Percentiles rank a stretch among this genome's conserved stretches.
Evolutionary conservation across 2,113 vertebrate species (phyloP).

Genomic region (Mormyrus iriodes): DNA sequence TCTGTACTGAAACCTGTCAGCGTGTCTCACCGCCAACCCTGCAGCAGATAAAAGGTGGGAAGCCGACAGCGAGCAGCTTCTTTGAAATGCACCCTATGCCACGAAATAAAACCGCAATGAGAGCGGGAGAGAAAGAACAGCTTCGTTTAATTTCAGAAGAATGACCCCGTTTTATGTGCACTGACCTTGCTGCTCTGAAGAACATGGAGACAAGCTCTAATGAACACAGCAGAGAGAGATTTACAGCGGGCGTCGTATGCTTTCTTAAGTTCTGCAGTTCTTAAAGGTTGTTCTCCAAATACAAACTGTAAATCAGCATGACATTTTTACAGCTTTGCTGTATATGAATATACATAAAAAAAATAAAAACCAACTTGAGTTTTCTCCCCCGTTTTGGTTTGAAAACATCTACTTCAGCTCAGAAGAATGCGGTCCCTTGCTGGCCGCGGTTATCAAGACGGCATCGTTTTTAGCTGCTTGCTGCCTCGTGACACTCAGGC

Average conservation of each 20-base stretch:
- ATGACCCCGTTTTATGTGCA: not conserved
- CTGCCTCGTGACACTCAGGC: too few relatives aligned
- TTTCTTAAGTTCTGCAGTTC: not conserved
- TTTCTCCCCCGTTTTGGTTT: not conserved
- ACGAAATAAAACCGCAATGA: not conserved
- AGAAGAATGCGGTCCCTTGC: not conserved
- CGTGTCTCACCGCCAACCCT: not conserved
- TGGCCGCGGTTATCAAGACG: not conserved
- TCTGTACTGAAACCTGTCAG: not conserved
- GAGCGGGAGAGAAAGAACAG: not conserved
- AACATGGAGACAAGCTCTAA: not conserved
- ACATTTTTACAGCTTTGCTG: constrained; percentile 8
- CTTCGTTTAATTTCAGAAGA: constrained; percentile 1
- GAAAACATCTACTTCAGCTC: not conserved
- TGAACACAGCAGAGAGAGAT: not conserved
- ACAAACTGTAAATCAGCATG: constrained; percentile 17
- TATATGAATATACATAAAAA: constrained; percentile 1
- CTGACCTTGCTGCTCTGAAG: not conserved
- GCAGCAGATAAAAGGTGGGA: too few relatives aligned
- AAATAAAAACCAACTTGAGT: not conserved
- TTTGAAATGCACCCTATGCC: not conserved
- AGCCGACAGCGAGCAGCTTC: not conserved
- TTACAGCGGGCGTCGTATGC: not conserved
- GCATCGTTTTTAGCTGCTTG: not conserved
- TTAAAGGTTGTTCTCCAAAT: not conserved